Percentiles rank a stretch among this genome's conserved stretches.
Evolutionary conservation across 1,140 invertebrate species (phyloP).

Genomic region (Phocides pigmalion): DNA sequence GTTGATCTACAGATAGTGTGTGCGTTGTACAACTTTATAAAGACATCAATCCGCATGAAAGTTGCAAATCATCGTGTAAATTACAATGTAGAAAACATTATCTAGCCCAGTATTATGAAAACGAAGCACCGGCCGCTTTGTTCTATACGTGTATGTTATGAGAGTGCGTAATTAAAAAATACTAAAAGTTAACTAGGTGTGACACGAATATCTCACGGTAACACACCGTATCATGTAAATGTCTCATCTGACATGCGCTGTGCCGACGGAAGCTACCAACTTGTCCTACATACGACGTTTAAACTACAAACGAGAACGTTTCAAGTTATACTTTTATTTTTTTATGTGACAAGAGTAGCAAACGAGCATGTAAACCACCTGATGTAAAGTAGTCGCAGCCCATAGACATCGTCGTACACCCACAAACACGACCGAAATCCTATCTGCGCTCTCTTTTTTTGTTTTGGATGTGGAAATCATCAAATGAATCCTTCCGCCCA

Average conservation of each 20-base stretch:
- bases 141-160: slow-evolving; percentile 23
- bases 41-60: slow-evolving; percentile 16
- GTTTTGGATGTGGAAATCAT: too few species aligned
- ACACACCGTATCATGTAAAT: slow-evolving; percentile 51
- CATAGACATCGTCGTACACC: too few species aligned
- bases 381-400: too few species aligned
- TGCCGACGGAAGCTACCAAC: slow-evolving; percentile 39
- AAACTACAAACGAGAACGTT: slow-evolving; percentile 6
- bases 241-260: slow-evolving; percentile 42
- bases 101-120: slow-evolving; percentile 10
- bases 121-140: slow-evolving; percentile 26
- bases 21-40: slow-evolving; percentile 2
- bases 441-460: too few species aligned
- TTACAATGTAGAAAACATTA: slow-evolving; percentile 11
- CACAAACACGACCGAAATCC: too few species aligned
- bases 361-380: too few species aligned
- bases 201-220: slow-evolving; percentile 42
- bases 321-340: too few species aligned
- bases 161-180: slow-evolving; percentile 42
- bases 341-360: too few species aligned
- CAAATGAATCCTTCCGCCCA: too few species aligned
- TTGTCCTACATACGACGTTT: background rate
- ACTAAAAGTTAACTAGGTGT: slow-evolving; percentile 50
- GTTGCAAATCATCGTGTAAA: slow-evolving; percentile 23
- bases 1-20: background rate